These are phyloP conservation scores for Hybos culiciformis DNA, from an alignment of 2,888 invertebrate genomes.

Conservation along the genomic window DNA sequence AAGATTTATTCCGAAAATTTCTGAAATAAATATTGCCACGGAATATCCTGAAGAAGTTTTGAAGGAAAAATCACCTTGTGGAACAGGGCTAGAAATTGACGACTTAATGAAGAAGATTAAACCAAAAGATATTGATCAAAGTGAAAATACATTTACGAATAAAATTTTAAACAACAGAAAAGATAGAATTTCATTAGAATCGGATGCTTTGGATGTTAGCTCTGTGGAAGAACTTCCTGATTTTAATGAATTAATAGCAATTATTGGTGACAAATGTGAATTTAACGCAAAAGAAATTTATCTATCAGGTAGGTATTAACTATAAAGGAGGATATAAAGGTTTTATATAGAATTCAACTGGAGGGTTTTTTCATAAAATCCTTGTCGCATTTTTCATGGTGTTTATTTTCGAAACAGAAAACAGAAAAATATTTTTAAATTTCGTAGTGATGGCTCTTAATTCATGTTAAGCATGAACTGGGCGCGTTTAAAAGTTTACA, in stretches of 20 bases:
- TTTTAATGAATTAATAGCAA: neutral
- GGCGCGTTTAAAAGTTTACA: too few species aligned
- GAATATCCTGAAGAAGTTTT: slow-evolving; percentile 30
- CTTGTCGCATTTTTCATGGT: slow-evolving; percentile 12
- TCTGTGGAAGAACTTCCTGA: neutral
- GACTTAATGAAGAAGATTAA: slow-evolving; percentile 16
- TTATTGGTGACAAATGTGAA: neutral
- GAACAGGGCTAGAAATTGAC: slow-evolving; percentile 24
- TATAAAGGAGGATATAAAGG: too few species aligned
- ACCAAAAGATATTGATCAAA: neutral
- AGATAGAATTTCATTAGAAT: neutral
- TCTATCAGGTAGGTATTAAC: too few species aligned
- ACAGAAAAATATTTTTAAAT: slow-evolving; percentile 6
- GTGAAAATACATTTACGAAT: too few species aligned
- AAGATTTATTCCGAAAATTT: slow-evolving; percentile 16
- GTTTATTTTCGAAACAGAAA: slow-evolving; percentile 12
- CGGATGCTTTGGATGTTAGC: neutral
- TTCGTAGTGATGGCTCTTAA: too few species aligned
- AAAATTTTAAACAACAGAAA: slow-evolving; percentile 11
- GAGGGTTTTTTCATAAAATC: too few species aligned
- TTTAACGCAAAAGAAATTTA: neutral
- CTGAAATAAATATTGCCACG: slow-evolving; percentile 18
- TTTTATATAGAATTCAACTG: too few species aligned
- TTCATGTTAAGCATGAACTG: too few species aligned
- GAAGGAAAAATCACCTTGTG: slow-evolving; percentile 19